Percentiles rank a stretch among this genome's conserved stretches.
phyloP scores from a whole-genome alignment of 2,113 vertebrate species.

The Cranoglanis bouderius region DNA sequence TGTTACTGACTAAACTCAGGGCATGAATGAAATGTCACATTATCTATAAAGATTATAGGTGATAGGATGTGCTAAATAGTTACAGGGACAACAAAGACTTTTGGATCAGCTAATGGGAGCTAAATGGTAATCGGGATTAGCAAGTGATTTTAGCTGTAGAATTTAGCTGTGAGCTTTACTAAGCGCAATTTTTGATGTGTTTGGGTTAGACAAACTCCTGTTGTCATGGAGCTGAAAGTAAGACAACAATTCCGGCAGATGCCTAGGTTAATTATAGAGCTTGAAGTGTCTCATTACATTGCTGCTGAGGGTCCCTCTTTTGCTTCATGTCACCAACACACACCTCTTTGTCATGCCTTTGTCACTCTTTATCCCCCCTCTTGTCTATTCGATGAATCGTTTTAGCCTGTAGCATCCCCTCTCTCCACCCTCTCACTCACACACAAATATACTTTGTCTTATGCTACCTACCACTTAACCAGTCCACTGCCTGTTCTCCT shows the following conservation, averaged over 20 bases:
- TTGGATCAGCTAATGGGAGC: background rate
- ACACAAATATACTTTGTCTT: constrained; percentile 29
- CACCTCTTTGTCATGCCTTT: constrained; percentile 31
- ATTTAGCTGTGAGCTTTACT: background rate
- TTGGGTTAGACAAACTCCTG: background rate
- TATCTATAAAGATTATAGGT: constrained; percentile 5
- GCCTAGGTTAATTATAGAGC: constrained; percentile 49
- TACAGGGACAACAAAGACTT: background rate
- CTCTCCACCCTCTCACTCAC: background rate
- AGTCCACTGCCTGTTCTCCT: constrained; percentile 31
- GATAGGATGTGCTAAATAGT: constrained; percentile 7
- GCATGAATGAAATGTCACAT: background rate
- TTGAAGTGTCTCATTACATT: constrained; percentile 38
- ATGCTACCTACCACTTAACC: constrained; percentile 43
- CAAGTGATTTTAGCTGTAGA: background rate
- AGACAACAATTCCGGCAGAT: constrained; percentile 27
- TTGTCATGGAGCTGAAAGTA: constrained; percentile 28
- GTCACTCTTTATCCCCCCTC: constrained; percentile 28
- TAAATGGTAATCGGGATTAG: background rate
- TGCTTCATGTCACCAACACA: constrained; percentile 21
- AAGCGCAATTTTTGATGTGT: constrained; percentile 9
- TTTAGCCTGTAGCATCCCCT: constrained; percentile 2
- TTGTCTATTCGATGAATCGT: constrained; percentile 13
- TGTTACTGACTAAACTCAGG: background rate
- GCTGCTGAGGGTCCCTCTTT: constrained; percentile 22